A percentile compares a stretch with the other conserved stretches of the same genome.
phyloP scores from a whole-genome alignment of 2,797 vertebrate species.

The Sphenodon punctatus region DNA sequence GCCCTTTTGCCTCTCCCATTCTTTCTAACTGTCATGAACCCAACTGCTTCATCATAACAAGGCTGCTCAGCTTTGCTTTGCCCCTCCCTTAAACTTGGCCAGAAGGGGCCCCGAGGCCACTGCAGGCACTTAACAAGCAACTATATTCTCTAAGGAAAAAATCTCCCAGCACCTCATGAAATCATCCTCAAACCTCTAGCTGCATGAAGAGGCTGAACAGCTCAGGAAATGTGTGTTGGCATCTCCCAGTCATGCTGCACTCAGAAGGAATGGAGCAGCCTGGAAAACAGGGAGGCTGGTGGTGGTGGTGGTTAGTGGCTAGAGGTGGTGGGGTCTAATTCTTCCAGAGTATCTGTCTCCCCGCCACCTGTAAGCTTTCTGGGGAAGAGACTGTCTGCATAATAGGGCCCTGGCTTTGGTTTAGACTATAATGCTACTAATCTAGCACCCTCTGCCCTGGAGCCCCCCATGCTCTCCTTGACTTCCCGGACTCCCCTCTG shows the following conservation, averaged over 20 bases:
- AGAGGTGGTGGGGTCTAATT: too few species aligned
- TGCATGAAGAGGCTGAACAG: background rate
- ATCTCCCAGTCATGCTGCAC: background rate
- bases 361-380: too few species aligned
- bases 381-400: too few species aligned
- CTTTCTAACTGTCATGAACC: too few species aligned
- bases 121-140: background rate
- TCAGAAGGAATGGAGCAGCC: background rate
- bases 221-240: background rate
- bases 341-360: too few species aligned
- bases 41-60: background rate
- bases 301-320: too few species aligned
- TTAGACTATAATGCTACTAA: too few species aligned
- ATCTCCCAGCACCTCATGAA: background rate
- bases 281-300: background rate
- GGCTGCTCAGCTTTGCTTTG: background rate
- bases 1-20: too few species aligned
- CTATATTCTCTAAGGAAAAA: background rate
- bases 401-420: too few species aligned
- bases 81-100: background rate
- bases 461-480: too few species aligned
- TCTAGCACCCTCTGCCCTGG: too few species aligned
- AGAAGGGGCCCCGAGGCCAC: background rate
- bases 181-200: background rate
- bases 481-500: too few species aligned